Conservation (phyloP, 92 coral and sea anemone species). For the Scolanthus callimorphus region DNA sequence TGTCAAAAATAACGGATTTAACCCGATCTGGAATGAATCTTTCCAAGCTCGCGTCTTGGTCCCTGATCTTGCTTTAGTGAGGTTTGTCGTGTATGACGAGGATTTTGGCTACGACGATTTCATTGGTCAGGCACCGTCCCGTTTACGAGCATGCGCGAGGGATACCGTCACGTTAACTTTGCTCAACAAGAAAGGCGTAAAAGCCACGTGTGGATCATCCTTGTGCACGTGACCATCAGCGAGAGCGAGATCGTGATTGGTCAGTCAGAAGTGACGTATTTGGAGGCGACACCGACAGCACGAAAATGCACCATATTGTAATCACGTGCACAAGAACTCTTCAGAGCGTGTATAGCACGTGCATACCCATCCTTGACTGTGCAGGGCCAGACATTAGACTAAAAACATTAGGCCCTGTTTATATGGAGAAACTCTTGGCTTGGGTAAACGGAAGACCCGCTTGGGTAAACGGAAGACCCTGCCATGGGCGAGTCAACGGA, state of each 20-base stretch:
- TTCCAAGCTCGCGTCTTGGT: conserved; percentile 36
- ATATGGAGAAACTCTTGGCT: too few species aligned
- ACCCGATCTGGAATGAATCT: conserved; percentile 59
- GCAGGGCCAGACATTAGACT: too few species aligned
- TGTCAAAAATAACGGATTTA: conserved; percentile 55
- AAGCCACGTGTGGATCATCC: conserved; percentile 45
- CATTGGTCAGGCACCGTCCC: conserved; percentile 53
- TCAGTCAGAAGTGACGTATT: too few species aligned
- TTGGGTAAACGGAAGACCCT: too few species aligned
- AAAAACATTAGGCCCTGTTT: too few species aligned
- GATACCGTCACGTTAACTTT: conserved; percentile 56
- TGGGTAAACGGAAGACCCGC: too few species aligned
- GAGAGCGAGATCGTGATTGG: conserved; percentile 9
- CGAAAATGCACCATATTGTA: too few species aligned
- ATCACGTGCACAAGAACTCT: too few species aligned
- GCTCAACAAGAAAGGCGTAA: conserved; percentile 42
- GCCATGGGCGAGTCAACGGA: too few species aligned
- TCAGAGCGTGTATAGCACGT: too few species aligned
- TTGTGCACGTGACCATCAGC: conserved; percentile 50
- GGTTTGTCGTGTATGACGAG: conserved; percentile 63
- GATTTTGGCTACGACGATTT: conserved; percentile 68
- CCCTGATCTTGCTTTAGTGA: conserved; percentile 65
- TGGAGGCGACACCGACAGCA: too few species aligned
- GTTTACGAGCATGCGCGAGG: conserved; percentile 56
- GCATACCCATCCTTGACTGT: too few species aligned